These are phyloP conservation scores for Clinocottus analis DNA, from an alignment of 2,113 vertebrate species.

Conservation along the genomic window DNA sequence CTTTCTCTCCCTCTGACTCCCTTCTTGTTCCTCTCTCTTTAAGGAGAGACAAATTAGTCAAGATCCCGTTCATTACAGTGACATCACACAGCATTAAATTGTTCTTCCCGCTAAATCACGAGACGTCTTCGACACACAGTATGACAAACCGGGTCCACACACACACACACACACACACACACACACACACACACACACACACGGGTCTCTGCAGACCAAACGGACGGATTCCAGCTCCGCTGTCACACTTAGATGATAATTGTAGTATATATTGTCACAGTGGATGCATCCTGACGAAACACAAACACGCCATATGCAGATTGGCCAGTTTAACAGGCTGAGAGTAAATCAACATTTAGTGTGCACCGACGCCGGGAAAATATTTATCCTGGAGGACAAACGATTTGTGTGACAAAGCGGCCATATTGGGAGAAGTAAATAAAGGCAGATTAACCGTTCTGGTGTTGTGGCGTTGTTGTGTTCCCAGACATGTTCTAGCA, in stretches of 20 bases:
- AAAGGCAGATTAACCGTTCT: conserved; percentile 80
- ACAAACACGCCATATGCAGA: conserved; percentile 76
- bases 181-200: not conserved
- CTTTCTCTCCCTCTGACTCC: conserved; percentile 31
- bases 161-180: no score
- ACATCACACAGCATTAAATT: conserved; percentile 66
- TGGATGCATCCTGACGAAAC: conserved; percentile 70
- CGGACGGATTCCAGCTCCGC: conserved; percentile 52
- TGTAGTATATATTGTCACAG: conserved; percentile 74
- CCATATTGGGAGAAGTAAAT: conserved; percentile 80
- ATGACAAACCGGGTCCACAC: conserved; percentile 41
- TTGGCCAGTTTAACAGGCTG: conserved; percentile 76
- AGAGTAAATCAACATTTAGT: conserved; percentile 81
- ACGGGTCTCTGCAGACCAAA: conserved; percentile 48
- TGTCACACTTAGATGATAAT: conserved; percentile 72
- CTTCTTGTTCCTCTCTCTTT: conserved; percentile 40
- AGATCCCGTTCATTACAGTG: conserved; percentile 62
- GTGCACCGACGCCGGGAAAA: conserved; percentile 67
- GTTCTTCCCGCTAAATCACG: conserved; percentile 54
- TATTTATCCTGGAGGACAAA: conserved; percentile 80
- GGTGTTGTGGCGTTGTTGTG: conserved; percentile 69
- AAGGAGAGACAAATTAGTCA: conserved; percentile 54
- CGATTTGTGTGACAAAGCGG: conserved; percentile 73
- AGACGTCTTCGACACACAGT: conserved; percentile 38
- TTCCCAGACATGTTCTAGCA: conserved; percentile 73